phyloP scores from a whole-genome alignment of 2,888 invertebrate genomes.

The Crepidodera aurea region DNA sequence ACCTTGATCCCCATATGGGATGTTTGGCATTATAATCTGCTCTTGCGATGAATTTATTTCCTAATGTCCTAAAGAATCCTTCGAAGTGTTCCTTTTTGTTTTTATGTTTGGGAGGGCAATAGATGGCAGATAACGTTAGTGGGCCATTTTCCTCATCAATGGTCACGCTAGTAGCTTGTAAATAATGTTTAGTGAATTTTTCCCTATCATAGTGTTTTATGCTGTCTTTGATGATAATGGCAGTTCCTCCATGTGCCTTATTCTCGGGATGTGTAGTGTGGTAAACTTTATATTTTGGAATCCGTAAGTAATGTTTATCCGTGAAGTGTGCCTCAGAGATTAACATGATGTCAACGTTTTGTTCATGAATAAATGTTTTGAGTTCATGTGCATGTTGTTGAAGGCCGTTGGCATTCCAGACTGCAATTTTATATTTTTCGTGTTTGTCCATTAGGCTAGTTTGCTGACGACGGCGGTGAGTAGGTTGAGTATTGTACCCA shows the following conservation, averaged over 20 bases:
- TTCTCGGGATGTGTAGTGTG: slow-evolving; percentile 36
- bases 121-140: slow-evolving; percentile 36
- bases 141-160: no score
- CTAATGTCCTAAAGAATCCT: slow-evolving; percentile 32
- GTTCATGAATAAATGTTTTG: slow-evolving; percentile 23
- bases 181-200: no score
- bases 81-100: slow-evolving; percentile 32
- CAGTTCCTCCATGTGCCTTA: slow-evolving; percentile 36
- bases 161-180: no score
- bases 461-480: slow-evolving; percentile 34
- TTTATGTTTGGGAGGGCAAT: slow-evolving; percentile 37
- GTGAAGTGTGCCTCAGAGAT: slow-evolving; percentile 37
- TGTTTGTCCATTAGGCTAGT: slow-evolving; percentile 27
- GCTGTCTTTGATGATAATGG: slow-evolving; percentile 33
- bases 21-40: slow-evolving; percentile 35
- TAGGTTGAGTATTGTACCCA: slow-evolving; percentile 35
- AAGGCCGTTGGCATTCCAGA: slow-evolving; percentile 41
- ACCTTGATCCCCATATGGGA: slow-evolving; percentile 36
- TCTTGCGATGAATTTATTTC: slow-evolving; percentile 26
- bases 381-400: slow-evolving; percentile 32
- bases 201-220: slow-evolving; percentile 39
- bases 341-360: slow-evolving; percentile 37
- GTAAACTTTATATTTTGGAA: slow-evolving; percentile 38
- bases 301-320: slow-evolving; percentile 33
- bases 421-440: slow-evolving; percentile 30